Evolutionary conservation across 2,797 vertebrate species (phyloP).

Genomic region (Sciurus vulgaris): DNA sequence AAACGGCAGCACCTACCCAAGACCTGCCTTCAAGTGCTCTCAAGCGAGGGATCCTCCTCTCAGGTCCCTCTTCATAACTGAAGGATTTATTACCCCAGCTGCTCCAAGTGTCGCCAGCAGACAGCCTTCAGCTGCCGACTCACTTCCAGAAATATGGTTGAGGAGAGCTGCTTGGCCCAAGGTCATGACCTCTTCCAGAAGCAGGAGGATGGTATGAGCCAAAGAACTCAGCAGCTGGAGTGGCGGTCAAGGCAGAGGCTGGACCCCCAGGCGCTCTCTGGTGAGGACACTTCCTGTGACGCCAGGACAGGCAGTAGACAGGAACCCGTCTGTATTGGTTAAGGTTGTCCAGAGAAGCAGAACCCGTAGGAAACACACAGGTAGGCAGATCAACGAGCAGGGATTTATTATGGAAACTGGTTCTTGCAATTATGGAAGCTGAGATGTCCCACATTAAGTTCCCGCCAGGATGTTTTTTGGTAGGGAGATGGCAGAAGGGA

Average conservation of each 20-base stretch:
- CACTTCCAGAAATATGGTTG: background rate
- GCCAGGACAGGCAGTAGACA: background rate
- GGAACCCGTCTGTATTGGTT: background rate
- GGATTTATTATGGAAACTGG: background rate
- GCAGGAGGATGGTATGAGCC: background rate
- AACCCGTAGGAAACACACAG: background rate
- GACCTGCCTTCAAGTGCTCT: background rate
- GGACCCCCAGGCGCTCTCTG: background rate
- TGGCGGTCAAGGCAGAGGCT: background rate
- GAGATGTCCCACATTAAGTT: background rate
- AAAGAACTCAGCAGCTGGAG: background rate
- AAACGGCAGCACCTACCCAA: accelerated
- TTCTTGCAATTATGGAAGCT: background rate
- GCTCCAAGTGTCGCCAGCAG: background rate
- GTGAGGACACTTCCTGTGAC: background rate
- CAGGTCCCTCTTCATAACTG: background rate
- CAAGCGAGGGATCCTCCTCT: background rate
- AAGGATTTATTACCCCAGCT: background rate
- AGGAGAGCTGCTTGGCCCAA: background rate
- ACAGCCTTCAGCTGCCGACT: background rate
- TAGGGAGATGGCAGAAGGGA: no score
- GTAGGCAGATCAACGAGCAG: background rate
- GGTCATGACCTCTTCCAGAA: background rate
- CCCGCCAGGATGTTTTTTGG: background rate
- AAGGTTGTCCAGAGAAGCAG: background rate